Evolutionary conservation across 2,888 invertebrate genomes (phyloP).

Genomic region (Gnatocerus cornutus): DNA sequence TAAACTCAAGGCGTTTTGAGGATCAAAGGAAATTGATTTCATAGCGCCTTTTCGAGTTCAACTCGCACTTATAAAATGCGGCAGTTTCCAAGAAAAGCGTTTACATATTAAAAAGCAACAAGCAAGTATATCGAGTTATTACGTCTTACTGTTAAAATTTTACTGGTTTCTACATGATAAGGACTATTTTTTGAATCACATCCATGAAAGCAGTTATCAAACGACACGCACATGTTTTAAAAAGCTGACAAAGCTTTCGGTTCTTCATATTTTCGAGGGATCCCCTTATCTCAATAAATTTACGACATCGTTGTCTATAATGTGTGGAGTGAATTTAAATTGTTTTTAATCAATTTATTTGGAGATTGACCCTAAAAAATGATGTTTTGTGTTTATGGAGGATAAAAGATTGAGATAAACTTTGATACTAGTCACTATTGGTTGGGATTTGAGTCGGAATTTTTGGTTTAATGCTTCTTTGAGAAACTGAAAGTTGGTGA

Average conservation of each 20-base stretch:
- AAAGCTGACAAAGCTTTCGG: constrained; percentile 1
- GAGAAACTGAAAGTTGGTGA: constrained; percentile 16
- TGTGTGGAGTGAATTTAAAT: background rate
- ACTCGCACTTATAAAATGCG: too few species aligned
- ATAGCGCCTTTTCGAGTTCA: too few species aligned
- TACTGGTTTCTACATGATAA: background rate
- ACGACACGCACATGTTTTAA: background rate
- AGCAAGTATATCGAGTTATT: too few species aligned
- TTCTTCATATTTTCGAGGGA: constrained; percentile 1
- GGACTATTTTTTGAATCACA: background rate
- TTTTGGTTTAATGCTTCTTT: constrained; percentile 21
- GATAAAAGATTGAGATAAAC: constrained; percentile 4
- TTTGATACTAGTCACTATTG: constrained; percentile 7
- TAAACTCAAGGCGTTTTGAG: too few species aligned
- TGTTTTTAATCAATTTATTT: background rate
- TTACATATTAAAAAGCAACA: too few species aligned
- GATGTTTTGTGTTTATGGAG: too few species aligned
- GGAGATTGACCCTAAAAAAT: too few species aligned
- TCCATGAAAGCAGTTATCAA: background rate
- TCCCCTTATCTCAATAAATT: constrained; percentile 1
- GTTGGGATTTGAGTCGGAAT: constrained; percentile 18
- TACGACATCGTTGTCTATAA: background rate
- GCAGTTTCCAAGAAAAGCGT: too few species aligned
- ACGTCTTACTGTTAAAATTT: background rate
- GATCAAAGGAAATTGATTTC: too few species aligned